Percentiles rank a stretch among this genome's conserved stretches.
Evolutionary conservation across 2,888 invertebrate species (phyloP).

Genomic region (Drosophila setosimentum): DNA sequence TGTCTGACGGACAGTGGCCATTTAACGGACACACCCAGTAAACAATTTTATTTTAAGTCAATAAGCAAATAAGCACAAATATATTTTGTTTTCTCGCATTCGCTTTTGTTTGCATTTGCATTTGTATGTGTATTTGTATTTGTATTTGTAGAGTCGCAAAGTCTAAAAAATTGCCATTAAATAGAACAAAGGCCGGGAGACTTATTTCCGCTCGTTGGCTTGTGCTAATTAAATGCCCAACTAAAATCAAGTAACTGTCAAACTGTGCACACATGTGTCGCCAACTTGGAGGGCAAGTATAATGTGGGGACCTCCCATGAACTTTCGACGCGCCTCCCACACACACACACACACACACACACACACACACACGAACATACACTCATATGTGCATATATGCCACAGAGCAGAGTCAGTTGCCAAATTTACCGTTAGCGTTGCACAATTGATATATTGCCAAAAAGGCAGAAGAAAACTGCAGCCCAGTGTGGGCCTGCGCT

Average conservation of each 20-base stretch:
- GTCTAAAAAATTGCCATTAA: slow-evolving; percentile 40
- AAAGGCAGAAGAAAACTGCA: slow-evolving; percentile 59
- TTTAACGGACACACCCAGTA: slow-evolving; percentile 75
- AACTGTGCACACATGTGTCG: slow-evolving; percentile 27
- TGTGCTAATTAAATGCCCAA: slow-evolving; percentile 57
- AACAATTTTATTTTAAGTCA: slow-evolving; percentile 73
- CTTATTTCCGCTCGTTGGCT: slow-evolving; percentile 39
- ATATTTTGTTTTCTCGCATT: slow-evolving; percentile 48
- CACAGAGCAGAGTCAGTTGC: slow-evolving; percentile 44
- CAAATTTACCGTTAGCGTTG: slow-evolving; percentile 70
- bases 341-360: slow-evolving; percentile 33
- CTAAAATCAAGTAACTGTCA: slow-evolving; percentile 32
- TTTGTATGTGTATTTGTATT: not conserved
- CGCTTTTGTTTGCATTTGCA: slow-evolving; percentile 17
- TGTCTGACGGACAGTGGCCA: slow-evolving; percentile 70
- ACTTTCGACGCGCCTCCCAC: slow-evolving; percentile 69
- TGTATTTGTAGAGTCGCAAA: slow-evolving; percentile 33
- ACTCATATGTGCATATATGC: not conserved
- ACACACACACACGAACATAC: not conserved
- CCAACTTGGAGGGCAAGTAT: slow-evolving; percentile 7
- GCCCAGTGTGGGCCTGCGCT: slow-evolving; percentile 58
- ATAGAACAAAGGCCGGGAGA: slow-evolving; percentile 55
- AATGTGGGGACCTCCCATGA: slow-evolving; percentile 68
- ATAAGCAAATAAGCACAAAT: slow-evolving; percentile 69
- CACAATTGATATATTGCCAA: slow-evolving; percentile 75